Evolutionary conservation across 2,888 invertebrate species (phyloP).

Genomic region (Chrysotoxum bicinctum): DNA sequence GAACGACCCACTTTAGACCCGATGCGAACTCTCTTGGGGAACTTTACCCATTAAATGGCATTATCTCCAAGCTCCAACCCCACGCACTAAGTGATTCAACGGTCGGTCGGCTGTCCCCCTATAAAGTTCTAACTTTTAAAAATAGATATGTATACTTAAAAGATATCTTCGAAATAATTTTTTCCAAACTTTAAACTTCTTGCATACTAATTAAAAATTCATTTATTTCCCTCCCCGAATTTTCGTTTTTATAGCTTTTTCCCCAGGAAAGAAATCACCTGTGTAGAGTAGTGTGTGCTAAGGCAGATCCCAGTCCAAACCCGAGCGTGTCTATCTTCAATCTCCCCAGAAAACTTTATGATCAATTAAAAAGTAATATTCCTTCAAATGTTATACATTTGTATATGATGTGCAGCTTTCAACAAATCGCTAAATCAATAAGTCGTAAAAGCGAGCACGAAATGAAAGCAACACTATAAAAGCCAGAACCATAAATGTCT

Average conservation of each 20-base stretch:
- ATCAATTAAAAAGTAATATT: constrained; percentile 40
- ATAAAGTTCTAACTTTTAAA: no score
- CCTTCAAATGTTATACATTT: constrained; percentile 24
- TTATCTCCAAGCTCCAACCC: no score
- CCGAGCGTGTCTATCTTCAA: constrained; percentile 25
- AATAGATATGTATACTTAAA: no score
- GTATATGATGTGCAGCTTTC: constrained; percentile 12
- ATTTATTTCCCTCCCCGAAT: neutral
- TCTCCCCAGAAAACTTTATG: constrained; percentile 18
- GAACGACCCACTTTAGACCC: no score
- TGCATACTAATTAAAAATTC: constrained; percentile 4
- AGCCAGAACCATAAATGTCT: constrained; percentile 41
- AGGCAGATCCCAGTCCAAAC: neutral
- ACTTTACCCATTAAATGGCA: no score
- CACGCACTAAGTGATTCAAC: no score
- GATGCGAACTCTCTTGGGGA: no score
- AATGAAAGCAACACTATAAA: constrained; percentile 39
- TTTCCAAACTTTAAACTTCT: neutral
- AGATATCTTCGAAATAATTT: neutral
- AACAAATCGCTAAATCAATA: constrained; percentile 65
- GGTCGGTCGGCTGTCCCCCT: no score
- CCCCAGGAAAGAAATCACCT: neutral
- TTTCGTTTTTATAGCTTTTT: neutral
- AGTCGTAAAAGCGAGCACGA: constrained; percentile 38
- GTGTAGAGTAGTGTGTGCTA: neutral